A percentile compares a stretch with the other conserved stretches of the same genome.
Conservation (phyloP, 2,797 vertebrate genomes). For the Podarcis lilfordi region DNA sequence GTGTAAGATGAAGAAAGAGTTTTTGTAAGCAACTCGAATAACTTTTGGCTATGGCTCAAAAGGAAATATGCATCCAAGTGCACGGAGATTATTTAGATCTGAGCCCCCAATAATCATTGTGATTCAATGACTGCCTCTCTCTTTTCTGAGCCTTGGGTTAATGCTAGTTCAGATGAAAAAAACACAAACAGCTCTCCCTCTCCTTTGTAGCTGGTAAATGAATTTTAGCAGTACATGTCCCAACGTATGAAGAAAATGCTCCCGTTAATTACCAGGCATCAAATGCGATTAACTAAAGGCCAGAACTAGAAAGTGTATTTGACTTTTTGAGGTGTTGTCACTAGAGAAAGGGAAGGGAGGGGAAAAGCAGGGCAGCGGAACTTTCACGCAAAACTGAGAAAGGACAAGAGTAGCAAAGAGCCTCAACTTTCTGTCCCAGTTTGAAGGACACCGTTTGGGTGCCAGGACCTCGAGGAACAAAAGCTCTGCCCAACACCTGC, state of each 20-base stretch:
- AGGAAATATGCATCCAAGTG: conserved; percentile 66
- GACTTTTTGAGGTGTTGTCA: not conserved
- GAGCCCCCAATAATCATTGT: conserved; percentile 63
- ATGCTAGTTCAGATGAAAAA: conserved; percentile 57
- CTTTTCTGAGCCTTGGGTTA: conserved; percentile 64
- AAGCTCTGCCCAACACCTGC: not conserved
- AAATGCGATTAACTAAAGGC: conserved; percentile 13
- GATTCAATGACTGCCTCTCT: conserved; percentile 43
- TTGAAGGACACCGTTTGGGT: not conserved
- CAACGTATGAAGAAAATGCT: conserved; percentile 35
- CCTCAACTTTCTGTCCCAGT: not conserved
- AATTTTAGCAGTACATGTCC: conserved; percentile 44
- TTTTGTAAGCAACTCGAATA: conserved; percentile 69
- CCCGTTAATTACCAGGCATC: conserved; percentile 39
- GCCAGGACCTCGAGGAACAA: not conserved
- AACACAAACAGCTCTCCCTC: conserved; percentile 16
- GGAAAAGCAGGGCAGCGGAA: not conserved
- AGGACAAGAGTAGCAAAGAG: not conserved
- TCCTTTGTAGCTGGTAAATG: conserved; percentile 58
- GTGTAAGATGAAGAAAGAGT: conserved; percentile 64
- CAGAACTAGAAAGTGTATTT: conserved; percentile 14
- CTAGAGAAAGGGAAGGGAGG: not conserved
- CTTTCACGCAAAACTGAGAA: not conserved
- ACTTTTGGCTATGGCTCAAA: conserved; percentile 73
- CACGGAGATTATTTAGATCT: conserved; percentile 71